These are phyloP conservation scores for Goniozus legneri DNA, from an alignment of 1,140 invertebrate species.

Conservation along the genomic window DNA sequence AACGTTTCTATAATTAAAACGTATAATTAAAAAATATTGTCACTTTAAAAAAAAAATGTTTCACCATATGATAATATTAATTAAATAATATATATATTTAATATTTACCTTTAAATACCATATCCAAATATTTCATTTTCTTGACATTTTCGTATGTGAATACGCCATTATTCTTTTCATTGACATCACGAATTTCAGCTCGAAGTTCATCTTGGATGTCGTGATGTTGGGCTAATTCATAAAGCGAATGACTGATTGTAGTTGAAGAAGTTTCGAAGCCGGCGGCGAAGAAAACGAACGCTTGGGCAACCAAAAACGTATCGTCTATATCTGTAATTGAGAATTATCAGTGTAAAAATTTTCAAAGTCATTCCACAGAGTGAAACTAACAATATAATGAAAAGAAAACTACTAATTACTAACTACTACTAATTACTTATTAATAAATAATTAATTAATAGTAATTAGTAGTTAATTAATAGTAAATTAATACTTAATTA, in stretches of 20 bases:
- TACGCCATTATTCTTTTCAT: conserved; percentile 17
- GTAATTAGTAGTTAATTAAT: too few species aligned
- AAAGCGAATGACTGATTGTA: conserved; percentile 48
- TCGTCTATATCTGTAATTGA: conserved; percentile 37
- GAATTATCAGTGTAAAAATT: too few species aligned
- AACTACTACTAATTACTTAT: too few species aligned
- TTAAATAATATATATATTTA: too few species aligned
- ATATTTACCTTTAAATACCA: conserved; percentile 30
- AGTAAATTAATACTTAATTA: too few species aligned
- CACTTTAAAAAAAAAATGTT: too few species aligned
- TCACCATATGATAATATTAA: too few species aligned
- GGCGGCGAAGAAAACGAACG: conserved; percentile 51
- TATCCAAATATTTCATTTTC: conserved; percentile 36
- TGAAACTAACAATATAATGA: too few species aligned
- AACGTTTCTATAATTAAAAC: conserved; percentile 61
- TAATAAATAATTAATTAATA: too few species aligned
- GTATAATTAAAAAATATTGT: too few species aligned
- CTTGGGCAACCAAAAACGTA: conserved; percentile 33
- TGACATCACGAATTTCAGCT: conserved; percentile 47
- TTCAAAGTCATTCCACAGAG: too few species aligned
- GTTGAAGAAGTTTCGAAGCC: conserved; percentile 61
- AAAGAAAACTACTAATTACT: too few species aligned
- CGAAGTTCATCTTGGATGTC: conserved; percentile 53
- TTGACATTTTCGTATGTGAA: conserved; percentile 31
- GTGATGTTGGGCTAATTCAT: conserved; percentile 54